Evolutionary conservation across 2,113 vertebrate genomes (phyloP).

Genomic region (Pangasianodon hypophthalmus): DNA sequence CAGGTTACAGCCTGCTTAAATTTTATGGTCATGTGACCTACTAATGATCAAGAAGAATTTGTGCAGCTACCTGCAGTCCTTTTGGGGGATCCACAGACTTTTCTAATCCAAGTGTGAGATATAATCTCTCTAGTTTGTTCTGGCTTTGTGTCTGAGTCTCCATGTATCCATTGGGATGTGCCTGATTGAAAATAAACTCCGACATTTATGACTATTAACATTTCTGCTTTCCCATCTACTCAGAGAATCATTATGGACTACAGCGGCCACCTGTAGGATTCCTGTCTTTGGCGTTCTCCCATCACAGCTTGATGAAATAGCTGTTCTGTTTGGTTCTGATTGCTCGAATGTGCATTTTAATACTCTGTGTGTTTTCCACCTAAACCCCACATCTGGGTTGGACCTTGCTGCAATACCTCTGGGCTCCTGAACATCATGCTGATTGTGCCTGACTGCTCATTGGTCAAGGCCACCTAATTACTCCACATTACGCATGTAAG

Average conservation of each 20-base stretch:
- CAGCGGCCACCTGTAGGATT: background rate
- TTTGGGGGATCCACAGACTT: background rate
- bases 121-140: background rate
- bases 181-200: background rate
- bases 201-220: no score
- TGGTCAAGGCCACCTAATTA: slow-evolving; percentile 45
- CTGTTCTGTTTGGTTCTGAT: slow-evolving; percentile 3
- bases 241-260: background rate
- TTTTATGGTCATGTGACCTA: background rate
- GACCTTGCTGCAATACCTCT: background rate
- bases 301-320: background rate
- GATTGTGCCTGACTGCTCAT: slow-evolving; percentile 34
- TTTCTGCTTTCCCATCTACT: background rate
- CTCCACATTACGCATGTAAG: slow-evolving; percentile 35
- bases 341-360: background rate
- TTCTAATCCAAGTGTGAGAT: background rate
- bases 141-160: background rate
- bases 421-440: slow-evolving; percentile 17
- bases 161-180: background rate
- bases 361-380: background rate
- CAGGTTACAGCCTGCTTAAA: background rate
- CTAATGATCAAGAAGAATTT: background rate
- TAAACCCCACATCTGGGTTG: background rate
- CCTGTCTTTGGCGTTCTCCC: background rate
- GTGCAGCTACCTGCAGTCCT: background rate